Base-by-base conservation (phyloP, 2,113 vertebrate species). In the Pimephales promelas region DNA sequence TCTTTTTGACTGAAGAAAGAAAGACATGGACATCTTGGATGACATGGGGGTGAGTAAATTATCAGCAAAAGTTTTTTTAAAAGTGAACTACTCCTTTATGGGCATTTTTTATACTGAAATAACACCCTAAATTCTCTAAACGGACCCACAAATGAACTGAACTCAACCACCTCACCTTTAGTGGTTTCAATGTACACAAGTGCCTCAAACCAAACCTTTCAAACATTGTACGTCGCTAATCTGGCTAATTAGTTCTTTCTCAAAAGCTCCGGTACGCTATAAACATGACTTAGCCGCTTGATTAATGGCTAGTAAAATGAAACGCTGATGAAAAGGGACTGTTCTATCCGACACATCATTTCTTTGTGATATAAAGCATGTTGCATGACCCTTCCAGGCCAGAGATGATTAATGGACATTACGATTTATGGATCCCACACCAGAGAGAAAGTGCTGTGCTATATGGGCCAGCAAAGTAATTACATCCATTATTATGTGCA, bases 391-490 rank as follows among this genome's bases (percentile, higher is more conserved):
- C 59, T 47, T 66, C 34, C 57, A 16, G 59, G 57, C 84, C 79
- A 18, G n/a, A 52, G 57, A 62, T 77, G 76, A 87, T 74, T 81
- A 64, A 87, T 81, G 73, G n/a, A 40, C 43, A 43, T 40, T 40
- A 31, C 13, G 13, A 72, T 84, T 84, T 80, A 84, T 71, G n/a
- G 79, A 87, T 85, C 72, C 31, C 31, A 52, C 13, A 45, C 45
- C 11, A 34, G 28, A 49, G 61, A 31, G 77, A 34, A 84, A 40
- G 24, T 18, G 84, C 49, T 82, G 79, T 43, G 52, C 28, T 61
- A 64, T 76, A 9, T 66, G 22, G 84, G 61, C 61, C 10, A 22
- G 26, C 71, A 64, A 59, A 68, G 84, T 75, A 66, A 75, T 85
- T 85, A 31, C 40, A 22, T 43, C 77, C 66, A 76, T 81, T 66